A percentile compares a stretch with the other conserved stretches of the same genome.
Evolutionary conservation across 2,113 vertebrate species (phyloP).

Genomic region (Actenoides hombroni): DNA sequence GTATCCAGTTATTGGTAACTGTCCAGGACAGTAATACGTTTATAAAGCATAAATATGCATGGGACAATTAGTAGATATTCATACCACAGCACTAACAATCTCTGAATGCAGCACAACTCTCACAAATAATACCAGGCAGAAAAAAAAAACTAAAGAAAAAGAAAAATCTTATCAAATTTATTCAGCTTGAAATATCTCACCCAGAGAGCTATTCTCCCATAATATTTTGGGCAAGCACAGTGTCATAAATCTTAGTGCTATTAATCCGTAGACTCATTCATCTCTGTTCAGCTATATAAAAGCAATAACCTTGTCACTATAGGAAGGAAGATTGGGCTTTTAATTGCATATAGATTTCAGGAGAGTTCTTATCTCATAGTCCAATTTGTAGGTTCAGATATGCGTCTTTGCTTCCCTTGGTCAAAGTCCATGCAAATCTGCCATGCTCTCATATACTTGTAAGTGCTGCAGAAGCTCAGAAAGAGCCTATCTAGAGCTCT

Average conservation of each 20-base stretch:
- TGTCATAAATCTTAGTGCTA: constrained; percentile 70
- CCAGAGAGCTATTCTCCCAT: constrained; percentile 23
- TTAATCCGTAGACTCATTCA: constrained; percentile 66
- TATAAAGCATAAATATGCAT: not conserved
- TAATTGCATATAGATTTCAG: constrained; percentile 71
- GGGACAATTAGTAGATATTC: not conserved
- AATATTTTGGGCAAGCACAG: constrained; percentile 58
- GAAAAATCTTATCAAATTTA: constrained; percentile 45
- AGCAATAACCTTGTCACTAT: constrained; percentile 71
- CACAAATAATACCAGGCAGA: not conserved
- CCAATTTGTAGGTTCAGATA: constrained; percentile 56
- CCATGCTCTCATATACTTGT: not conserved
- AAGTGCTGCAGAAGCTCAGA: not conserved
- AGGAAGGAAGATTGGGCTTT: constrained; percentile 63
- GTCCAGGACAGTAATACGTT: not conserved
- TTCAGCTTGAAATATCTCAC: constrained; percentile 60
- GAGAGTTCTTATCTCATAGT: constrained; percentile 59
- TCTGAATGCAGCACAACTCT: not conserved
- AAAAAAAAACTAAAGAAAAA: not conserved
- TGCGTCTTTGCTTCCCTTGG: not conserved
- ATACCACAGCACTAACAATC: not conserved
- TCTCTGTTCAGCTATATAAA: constrained; percentile 67
- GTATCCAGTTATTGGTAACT: not conserved
- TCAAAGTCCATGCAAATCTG: constrained; percentile 48
- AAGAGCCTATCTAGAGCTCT: not conserved